Evolutionary conservation across 2,113 vertebrate genomes (phyloP).

Genomic region (Stigmatopora nigra): DNA sequence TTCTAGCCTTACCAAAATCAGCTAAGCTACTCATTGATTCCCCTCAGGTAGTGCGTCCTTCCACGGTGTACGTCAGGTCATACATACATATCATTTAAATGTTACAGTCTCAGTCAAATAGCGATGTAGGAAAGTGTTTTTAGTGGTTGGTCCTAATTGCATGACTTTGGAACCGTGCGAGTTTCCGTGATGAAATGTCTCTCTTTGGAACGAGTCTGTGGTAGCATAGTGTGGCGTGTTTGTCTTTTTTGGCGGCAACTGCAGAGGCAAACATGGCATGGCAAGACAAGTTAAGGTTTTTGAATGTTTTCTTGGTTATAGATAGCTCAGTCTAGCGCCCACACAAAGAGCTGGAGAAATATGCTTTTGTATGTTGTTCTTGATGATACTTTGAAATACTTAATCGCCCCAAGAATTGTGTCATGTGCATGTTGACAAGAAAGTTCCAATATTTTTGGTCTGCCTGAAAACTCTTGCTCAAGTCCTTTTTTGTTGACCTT

Average conservation of each 20-base stretch:
- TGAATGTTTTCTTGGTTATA: slow-evolving; percentile 19
- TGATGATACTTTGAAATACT: background rate
- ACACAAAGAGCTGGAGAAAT: background rate
- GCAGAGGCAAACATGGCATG: slow-evolving; percentile 1
- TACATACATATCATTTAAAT: background rate
- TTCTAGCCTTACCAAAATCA: slow-evolving; percentile 21
- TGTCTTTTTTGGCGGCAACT: slow-evolving; percentile 3
- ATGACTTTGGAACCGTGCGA: background rate
- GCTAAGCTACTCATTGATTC: slow-evolving; percentile 28
- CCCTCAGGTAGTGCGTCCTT: slow-evolving; percentile 18
- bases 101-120: slow-evolving; percentile 9
- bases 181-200: slow-evolving; percentile 16
- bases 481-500: background rate
- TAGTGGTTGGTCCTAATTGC: background rate
- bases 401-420: background rate
- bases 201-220: background rate
- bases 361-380: background rate
- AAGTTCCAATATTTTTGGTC: background rate
- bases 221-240: background rate
- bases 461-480: background rate
- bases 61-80: background rate
- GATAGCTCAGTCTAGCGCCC: background rate
- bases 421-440: background rate
- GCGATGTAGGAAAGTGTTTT: background rate
- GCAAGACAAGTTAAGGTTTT: slow-evolving; percentile 1